Evolutionary conservation across 1,140 invertebrate species (phyloP).

Genomic region (Neuroterus valhalla): DNA sequence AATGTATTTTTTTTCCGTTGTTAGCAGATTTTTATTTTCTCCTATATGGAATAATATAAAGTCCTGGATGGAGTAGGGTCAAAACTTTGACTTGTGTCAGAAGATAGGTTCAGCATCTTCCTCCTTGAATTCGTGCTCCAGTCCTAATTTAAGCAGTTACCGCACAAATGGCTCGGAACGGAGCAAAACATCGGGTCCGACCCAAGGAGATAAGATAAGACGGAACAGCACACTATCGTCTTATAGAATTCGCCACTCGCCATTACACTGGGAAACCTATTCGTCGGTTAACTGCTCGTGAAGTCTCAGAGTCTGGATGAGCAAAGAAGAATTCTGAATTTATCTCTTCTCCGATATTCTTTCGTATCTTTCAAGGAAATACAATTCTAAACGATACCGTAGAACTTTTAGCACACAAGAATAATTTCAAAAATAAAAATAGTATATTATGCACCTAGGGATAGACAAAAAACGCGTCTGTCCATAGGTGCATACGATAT

Average conservation of each 20-base stretch:
- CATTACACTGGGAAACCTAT: constrained; percentile 43
- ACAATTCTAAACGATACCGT: background rate
- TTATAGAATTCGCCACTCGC: constrained; percentile 50
- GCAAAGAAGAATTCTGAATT: constrained; percentile 34
- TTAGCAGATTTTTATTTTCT: too few species aligned
- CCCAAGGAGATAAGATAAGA: constrained; percentile 44
- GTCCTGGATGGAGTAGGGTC: constrained; percentile 3
- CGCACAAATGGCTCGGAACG: constrained; percentile 41
- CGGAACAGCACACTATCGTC: constrained; percentile 47
- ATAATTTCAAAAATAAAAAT: too few species aligned
- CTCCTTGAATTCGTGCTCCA: background rate
- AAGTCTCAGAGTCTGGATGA: constrained; percentile 50
- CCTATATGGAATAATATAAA: background rate
- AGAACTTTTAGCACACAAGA: background rate
- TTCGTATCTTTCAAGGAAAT: background rate
- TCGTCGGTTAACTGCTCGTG: constrained; percentile 58
- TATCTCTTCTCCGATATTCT: constrained; percentile 32
- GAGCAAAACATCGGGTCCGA: constrained; percentile 52
- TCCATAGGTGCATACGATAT: too few species aligned
- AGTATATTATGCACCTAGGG: too few species aligned
- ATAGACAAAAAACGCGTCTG: too few species aligned
- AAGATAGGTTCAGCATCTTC: constrained; percentile 38
- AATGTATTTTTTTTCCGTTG: too few species aligned
- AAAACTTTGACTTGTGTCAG: background rate
- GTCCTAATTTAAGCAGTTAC: constrained; percentile 24